Conservation (phyloP, 1,140 invertebrate genomes). For the Dreissena rostriformis region DNA sequence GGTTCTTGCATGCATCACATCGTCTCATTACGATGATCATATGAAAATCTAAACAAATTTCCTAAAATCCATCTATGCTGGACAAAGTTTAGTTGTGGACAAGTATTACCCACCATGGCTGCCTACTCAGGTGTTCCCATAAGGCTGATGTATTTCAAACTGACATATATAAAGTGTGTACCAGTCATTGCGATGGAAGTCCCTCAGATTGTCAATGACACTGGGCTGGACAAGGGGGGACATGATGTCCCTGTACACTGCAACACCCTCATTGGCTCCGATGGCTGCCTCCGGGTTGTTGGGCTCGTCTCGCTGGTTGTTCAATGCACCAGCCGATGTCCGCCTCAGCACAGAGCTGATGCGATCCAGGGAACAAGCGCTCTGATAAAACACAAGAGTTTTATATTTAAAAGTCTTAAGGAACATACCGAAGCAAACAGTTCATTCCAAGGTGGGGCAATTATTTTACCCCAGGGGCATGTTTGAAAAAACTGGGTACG, state of each 20-base stretch:
- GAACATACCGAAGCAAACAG: too few species aligned
- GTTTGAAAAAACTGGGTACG: too few species aligned
- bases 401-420: too few species aligned
- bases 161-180: not conserved
- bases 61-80: too few species aligned
- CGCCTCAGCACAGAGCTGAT: slow-evolving; percentile 60
- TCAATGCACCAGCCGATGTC: not conserved
- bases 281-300: slow-evolving; percentile 13
- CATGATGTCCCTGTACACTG: not conserved
- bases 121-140: too few species aligned
- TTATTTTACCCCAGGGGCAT: not conserved
- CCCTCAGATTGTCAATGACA: slow-evolving; percentile 65
- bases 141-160: too few species aligned
- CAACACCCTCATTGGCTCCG: not conserved
- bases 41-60: too few species aligned
- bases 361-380: slow-evolving; percentile 64
- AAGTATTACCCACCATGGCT: too few species aligned
- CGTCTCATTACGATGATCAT: too few species aligned
- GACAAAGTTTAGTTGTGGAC: too few species aligned
- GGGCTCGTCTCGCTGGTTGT: slow-evolving; percentile 6
- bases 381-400: slow-evolving; percentile 44
- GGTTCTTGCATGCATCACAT: too few species aligned
- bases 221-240: slow-evolving; percentile 26
- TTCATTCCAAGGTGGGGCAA: not conserved
- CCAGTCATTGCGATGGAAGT: slow-evolving; percentile 26